A percentile compares a stretch with the other conserved stretches of the same genome.
phyloP scores from a whole-genome alignment of 1,140 invertebrate genomes.

The Macrocentrus cingulum region DNA sequence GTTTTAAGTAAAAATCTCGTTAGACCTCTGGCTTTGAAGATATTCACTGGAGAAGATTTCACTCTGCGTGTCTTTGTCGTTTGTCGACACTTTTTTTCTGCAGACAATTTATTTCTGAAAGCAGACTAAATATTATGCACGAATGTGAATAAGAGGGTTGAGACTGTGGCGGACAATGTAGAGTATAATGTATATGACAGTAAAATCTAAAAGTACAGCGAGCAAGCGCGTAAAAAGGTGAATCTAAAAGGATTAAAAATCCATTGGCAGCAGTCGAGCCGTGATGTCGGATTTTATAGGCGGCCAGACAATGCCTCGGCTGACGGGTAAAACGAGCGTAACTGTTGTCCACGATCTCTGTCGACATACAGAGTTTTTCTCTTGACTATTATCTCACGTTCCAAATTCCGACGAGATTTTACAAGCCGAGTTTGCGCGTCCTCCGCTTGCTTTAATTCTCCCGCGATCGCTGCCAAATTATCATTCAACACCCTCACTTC shows the following conservation, averaged over 20 bases:
- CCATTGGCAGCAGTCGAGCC: slow-evolving; percentile 16
- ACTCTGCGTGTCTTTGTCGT: no score
- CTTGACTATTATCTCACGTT: slow-evolving; percentile 73
- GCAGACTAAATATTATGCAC: no score
- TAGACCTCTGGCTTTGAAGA: no score
- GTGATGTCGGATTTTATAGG: slow-evolving; percentile 27
- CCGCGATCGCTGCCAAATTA: slow-evolving; percentile 64
- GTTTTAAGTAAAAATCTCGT: no score
- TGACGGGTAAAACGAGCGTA: slow-evolving; percentile 70
- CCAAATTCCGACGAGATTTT: slow-evolving; percentile 63
- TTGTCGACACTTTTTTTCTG: no score
- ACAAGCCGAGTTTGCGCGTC: slow-evolving; percentile 63
- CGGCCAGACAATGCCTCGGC: slow-evolving; percentile 66
- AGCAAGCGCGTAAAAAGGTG: slow-evolving; percentile 20
- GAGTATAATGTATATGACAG: not conserved
- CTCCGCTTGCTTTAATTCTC: slow-evolving; percentile 65
- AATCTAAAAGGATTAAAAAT: slow-evolving; percentile 29
- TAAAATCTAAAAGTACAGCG: slow-evolving; percentile 17
- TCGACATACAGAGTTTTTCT: slow-evolving; percentile 72
- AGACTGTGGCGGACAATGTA: not conserved
- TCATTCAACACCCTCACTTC: slow-evolving; percentile 72
- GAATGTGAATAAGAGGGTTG: not conserved
- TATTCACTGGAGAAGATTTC: no score
- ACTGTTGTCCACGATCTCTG: slow-evolving; percentile 64
- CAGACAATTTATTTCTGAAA: no score